A percentile compares a stretch with the other conserved stretches of the same genome.
Evolutionary conservation across 92 coral and sea anemone genomes (phyloP).

Genomic region (Siderastrea radians): DNA sequence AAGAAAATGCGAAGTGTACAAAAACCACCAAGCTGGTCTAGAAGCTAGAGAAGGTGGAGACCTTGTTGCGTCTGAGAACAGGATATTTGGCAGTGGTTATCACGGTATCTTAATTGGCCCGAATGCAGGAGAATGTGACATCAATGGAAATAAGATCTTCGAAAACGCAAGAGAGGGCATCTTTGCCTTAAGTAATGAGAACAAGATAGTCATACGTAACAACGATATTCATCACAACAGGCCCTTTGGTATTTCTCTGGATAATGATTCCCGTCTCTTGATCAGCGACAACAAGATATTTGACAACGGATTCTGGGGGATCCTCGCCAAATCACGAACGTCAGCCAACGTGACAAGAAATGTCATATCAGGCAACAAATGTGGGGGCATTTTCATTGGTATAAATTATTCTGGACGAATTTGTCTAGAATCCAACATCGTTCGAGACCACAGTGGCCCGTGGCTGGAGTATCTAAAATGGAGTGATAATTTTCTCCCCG

Average conservation of each 20-base stretch:
- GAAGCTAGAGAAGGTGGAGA: constrained; percentile 75
- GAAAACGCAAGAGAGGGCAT: constrained; percentile 79
- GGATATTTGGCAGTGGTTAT: constrained; percentile 57
- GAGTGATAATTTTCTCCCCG: background rate
- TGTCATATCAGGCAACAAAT: constrained; percentile 65
- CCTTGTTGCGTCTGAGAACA: constrained; percentile 56
- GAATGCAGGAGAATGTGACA: constrained; percentile 47
- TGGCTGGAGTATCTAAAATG: constrained; percentile 37
- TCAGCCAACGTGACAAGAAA: constrained; percentile 47
- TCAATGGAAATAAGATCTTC: constrained; percentile 58
- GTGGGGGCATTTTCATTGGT: constrained; percentile 74
- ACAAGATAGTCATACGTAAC: background rate
- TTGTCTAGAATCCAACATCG: constrained; percentile 38
- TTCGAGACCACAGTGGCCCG: constrained; percentile 73
- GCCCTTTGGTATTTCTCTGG: constrained; percentile 51
- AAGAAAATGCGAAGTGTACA: constrained; percentile 59
- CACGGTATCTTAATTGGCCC: constrained; percentile 74
- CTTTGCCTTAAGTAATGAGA: background rate
- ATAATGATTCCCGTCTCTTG: background rate
- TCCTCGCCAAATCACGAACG: constrained; percentile 45
- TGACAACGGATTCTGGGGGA: constrained; percentile 72
- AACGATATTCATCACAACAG: constrained; percentile 55
- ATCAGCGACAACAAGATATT: constrained; percentile 58
- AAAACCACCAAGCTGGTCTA: constrained; percentile 76
- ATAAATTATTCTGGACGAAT: constrained; percentile 54